Conservation (phyloP, 2,113 vertebrate genomes). For the Callorhinus ursinus region DNA sequence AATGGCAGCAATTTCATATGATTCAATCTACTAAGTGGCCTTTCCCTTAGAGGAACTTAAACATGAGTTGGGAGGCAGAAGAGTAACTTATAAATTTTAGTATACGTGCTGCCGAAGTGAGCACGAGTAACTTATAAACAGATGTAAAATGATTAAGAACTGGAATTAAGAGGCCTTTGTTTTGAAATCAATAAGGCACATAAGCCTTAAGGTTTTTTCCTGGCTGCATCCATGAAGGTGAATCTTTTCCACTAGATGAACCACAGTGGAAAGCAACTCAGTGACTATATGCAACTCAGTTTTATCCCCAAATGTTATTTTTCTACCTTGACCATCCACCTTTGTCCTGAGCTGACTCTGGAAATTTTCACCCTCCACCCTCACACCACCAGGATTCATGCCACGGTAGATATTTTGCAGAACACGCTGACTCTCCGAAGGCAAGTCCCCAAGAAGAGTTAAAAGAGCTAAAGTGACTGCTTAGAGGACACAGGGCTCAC, state of each 20-base stretch:
- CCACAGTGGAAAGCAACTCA: not conserved
- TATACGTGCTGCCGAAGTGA: too few relatives aligned
- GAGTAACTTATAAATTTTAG: not conserved
- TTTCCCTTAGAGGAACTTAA: conserved; percentile 12
- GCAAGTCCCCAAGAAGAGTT: not conserved
- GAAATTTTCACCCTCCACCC: not conserved
- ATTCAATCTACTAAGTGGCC: not conserved
- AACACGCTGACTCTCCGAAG: not conserved
- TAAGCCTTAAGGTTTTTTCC: not conserved
- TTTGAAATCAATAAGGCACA: not conserved
- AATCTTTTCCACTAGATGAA: not conserved
- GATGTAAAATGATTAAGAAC: conserved; percentile 19
- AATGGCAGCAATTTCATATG: not conserved
- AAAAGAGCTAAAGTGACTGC: not conserved
- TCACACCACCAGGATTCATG: not conserved
- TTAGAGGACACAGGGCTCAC: not conserved
- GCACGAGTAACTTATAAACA: not conserved
- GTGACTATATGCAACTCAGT: not conserved
- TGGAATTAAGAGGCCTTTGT: not conserved
- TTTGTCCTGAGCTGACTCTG: not conserved
- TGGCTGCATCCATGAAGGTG: not conserved
- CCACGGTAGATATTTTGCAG: not conserved
- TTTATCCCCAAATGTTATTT: not conserved
- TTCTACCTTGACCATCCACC: not conserved
- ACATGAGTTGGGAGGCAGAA: not conserved